phyloP scores from a whole-genome alignment of 1,140 invertebrate species.

The Drosophila simulans region DNA sequence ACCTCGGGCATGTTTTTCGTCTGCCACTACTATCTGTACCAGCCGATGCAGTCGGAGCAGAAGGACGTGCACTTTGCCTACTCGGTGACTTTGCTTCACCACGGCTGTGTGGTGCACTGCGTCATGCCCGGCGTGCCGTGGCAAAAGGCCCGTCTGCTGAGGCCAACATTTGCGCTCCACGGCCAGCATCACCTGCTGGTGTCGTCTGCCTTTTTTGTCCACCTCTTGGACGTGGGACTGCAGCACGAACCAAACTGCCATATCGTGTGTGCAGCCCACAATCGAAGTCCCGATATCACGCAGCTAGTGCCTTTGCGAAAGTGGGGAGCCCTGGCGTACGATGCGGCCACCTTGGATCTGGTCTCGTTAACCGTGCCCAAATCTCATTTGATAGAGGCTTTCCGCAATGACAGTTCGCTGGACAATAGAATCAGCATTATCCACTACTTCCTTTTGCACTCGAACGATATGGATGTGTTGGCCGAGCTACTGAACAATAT shows the following conservation, averaged over 20 bases:
- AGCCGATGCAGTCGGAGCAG: constrained; percentile 88
- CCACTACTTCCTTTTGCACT: constrained; percentile 92
- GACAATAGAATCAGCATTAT: constrained; percentile 91
- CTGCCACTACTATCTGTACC: constrained; percentile 94
- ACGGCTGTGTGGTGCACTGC: constrained; percentile 92
- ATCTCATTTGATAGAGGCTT: constrained; percentile 88
- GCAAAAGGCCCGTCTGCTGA: constrained; percentile 89
- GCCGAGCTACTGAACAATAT: constrained; percentile 85
- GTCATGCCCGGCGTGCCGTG: constrained; percentile 92
- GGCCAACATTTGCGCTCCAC: constrained; percentile 90
- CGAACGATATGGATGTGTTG: constrained; percentile 89
- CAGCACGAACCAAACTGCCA: constrained; percentile 93
- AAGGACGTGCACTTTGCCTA: constrained; percentile 92
- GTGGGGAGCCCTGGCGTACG: constrained; percentile 86
- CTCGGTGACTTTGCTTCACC: constrained; percentile 92
- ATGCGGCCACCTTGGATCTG: constrained; percentile 89
- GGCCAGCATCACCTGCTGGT: constrained; percentile 91
- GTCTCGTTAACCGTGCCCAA: constrained; percentile 87
- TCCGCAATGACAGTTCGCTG: constrained; percentile 87
- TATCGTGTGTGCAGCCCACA: constrained; percentile 87
- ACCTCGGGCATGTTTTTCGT: constrained; percentile 90
- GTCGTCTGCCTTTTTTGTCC: constrained; percentile 91
- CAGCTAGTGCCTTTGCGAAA: constrained; percentile 88
- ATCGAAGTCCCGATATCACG: constrained; percentile 86
- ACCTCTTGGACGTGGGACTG: constrained; percentile 91